A percentile compares a stretch with the other conserved stretches of the same genome.
These are phyloP conservation scores for Troides aeacus DNA, from an alignment of 2,888 invertebrate species.

Conservation along the genomic window DNA sequence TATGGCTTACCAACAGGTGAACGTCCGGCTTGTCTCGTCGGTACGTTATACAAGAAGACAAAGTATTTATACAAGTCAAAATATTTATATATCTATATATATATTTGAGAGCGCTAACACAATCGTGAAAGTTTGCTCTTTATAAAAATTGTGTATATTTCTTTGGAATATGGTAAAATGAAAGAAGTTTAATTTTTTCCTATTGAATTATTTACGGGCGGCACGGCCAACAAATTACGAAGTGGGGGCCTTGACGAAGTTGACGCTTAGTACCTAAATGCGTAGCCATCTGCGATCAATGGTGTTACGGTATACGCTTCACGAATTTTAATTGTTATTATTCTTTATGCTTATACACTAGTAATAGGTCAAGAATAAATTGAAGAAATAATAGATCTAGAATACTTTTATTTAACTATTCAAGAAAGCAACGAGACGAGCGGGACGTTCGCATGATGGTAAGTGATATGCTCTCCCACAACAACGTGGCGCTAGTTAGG, in stretches of 20 bases:
- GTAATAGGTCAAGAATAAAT: background rate
- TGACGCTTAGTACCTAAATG: constrained; percentile 1
- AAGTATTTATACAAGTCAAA: too few relatives aligned
- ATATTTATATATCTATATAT: too few relatives aligned
- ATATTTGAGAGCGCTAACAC: background rate
- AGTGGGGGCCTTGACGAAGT: constrained; percentile 2
- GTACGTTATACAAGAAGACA: too few relatives aligned
- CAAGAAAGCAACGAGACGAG: too few relatives aligned
- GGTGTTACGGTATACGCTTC: constrained; percentile 1
- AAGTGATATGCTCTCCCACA: too few relatives aligned
- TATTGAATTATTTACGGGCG: background rate
- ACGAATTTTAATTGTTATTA: constrained; percentile 12
- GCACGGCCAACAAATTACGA: background rate
- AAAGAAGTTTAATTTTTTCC: background rate
- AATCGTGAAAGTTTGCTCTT: background rate
- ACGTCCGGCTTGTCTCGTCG: too few relatives aligned
- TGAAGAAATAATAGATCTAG: background rate
- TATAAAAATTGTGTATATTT: background rate
- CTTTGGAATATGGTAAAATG: background rate
- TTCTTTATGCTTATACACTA: background rate
- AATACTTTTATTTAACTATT: too few relatives aligned
- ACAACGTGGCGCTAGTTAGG: too few relatives aligned
- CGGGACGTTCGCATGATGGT: too few relatives aligned
- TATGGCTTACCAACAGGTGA: too few relatives aligned
- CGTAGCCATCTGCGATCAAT: constrained; percentile 11